These are phyloP conservation scores for Sebastes kiyomatsui DNA, from an alignment of 2,797 vertebrate species.

Conservation along the genomic window DNA sequence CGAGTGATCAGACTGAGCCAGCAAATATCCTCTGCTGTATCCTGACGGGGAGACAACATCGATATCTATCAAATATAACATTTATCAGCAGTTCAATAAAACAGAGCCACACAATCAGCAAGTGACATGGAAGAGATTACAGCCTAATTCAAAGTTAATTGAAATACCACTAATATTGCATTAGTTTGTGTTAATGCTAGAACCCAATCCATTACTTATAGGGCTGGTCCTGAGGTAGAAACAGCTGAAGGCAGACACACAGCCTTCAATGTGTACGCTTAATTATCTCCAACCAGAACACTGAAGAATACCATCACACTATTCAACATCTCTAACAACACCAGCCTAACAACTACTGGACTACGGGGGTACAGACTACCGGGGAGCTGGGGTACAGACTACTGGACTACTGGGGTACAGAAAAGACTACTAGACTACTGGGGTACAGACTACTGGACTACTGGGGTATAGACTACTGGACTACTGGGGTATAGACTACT, in stretches of 20 bases:
- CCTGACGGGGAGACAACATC: slow-evolving; percentile 61
- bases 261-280: not conserved
- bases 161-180: slow-evolving; percentile 69
- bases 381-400: no score
- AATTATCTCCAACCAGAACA: not conserved
- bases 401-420: no score
- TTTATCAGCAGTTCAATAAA: slow-evolving; percentile 73
- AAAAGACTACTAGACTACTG: no score
- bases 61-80: slow-evolving; percentile 69
- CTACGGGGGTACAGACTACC: no score
- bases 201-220: slow-evolving; percentile 58
- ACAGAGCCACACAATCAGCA: slow-evolving; percentile 59
- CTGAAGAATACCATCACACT: not conserved
- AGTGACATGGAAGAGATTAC: slow-evolving; percentile 69
- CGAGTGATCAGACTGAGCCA: slow-evolving; percentile 37
- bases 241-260: not conserved
- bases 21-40: slow-evolving; percentile 51
- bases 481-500: no score
- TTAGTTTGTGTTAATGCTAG: slow-evolving; percentile 60
- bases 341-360: no score
- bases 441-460: no score
- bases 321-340: not conserved
- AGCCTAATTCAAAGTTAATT: slow-evolving; percentile 75
- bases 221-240: not conserved
- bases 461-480: no score